A percentile compares a stretch with the other conserved stretches of the same genome.
These are phyloP conservation scores for Conistra vaccinii DNA, from an alignment of 2,888 invertebrate genomes.

Conservation along the genomic window DNA sequence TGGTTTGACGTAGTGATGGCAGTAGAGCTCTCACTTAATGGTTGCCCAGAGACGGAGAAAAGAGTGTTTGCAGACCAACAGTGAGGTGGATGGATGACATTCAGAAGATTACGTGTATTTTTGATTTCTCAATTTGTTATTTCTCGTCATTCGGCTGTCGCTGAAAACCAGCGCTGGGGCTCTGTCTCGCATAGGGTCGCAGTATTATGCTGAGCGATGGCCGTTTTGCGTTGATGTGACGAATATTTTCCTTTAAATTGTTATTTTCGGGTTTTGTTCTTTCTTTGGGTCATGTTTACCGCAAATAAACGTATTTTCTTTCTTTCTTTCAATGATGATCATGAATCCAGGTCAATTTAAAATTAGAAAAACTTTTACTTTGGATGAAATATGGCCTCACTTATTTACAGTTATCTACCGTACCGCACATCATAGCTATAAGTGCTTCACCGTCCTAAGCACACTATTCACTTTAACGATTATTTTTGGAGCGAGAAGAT, in stretches of 20 bases:
- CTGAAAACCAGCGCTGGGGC: no score
- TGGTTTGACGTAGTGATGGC: background rate
- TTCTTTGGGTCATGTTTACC: no score
- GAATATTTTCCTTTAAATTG: no score
- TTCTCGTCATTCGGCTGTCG: no score
- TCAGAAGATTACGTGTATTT: background rate
- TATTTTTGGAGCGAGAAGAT: slow-evolving; percentile 60
- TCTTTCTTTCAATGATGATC: no score
- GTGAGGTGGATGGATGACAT: background rate
- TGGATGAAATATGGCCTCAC: background rate
- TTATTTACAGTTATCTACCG: slow-evolving; percentile 1
- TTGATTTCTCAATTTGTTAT: no score
- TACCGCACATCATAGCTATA: background rate
- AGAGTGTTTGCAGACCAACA: no score
- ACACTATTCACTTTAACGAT: slow-evolving; percentile 56
- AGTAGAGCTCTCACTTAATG: background rate
- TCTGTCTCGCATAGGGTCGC: no score
- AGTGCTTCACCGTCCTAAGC: slow-evolving; percentile 10
- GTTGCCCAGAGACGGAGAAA: background rate
- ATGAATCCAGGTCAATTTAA: background rate
- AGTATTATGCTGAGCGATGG: no score
- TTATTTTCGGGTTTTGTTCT: no score
- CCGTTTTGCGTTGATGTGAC: no score
- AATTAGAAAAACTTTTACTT: background rate
- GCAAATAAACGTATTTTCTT: no score